Evolutionary conservation across 1,140 invertebrate species (phyloP), one percentile per base, ranked within the genome.

Genomic region (Matsumurasca onukii): DNA sequence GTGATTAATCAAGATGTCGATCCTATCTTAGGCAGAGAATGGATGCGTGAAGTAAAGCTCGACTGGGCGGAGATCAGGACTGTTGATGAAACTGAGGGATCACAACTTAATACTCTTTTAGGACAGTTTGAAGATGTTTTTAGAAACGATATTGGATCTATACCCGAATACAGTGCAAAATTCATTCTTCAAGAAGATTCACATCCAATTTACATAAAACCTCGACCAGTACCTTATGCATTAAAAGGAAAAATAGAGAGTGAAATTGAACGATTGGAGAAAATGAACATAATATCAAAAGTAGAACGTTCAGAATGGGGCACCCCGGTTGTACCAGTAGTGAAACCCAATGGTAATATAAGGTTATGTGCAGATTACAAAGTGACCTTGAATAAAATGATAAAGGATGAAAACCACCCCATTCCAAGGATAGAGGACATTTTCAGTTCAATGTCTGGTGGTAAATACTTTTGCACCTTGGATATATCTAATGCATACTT

Each of bases 261-360:
- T 12, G 49, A 52, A 52, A 12, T 52, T 22, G 22, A 52, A 22
- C 12, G 49, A 12, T 29, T 25, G 20, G 31, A 25, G 17, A 27
- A 31, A 5, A 13, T 2, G 15, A 9, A 68, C 5, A 66, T 71
- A 1, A 69, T 76, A 0, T 70, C 48, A 17, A 78, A 79, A 70
- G 20, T 67, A n/a, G 73, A 77, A 67, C 75, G 75, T n/a, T 69
- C 51, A 48, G 73, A 72, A 24, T 81, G 78, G 77, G 77, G 75
- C 15, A 75, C 78, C 34, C 78, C 78, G 0, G 70, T 74, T 34
- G 80, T 82, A 12, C 74, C 76, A 5, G 72, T 81, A 15, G 34
- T 75, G 3, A 81, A 80, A 71, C 51, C 71, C 17, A 70, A 78
- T 66, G 74, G 74, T 31, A 62, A 55, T n/a, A 71, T 81, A 9